A percentile compares a stretch with the other conserved stretches of the same genome.
These are phyloP conservation scores for Holothuria leucospilota DNA, from an alignment of 53 echinoderm and acorn worm species.

Conservation along the genomic window DNA sequence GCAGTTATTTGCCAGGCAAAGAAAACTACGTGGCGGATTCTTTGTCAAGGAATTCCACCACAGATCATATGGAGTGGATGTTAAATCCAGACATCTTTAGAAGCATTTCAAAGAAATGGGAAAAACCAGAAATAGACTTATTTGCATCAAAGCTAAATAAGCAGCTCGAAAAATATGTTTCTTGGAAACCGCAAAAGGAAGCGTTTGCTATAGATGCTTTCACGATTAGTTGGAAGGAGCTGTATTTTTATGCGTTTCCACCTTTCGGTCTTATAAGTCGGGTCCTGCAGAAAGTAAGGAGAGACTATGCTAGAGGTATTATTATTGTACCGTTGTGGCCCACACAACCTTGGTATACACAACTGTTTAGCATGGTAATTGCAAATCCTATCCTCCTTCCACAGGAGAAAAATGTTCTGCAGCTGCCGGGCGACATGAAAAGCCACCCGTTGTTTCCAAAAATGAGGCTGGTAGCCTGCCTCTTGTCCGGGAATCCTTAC, in stretches of 20 bases:
- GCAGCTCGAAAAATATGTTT: no score
- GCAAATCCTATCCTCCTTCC: not conserved
- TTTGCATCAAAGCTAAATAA: no score
- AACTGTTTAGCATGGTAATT: not conserved
- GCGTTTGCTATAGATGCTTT: no score
- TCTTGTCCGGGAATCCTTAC: conserved; percentile 22
- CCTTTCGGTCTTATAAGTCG: not conserved
- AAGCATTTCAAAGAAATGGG: no score
- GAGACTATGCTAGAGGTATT: conserved; percentile 52
- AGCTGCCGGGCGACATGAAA: not conserved
- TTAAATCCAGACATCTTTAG: no score
- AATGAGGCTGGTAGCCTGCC: not conserved
- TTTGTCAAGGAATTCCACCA: no score
- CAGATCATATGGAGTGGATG: no score
- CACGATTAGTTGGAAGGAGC: no score
- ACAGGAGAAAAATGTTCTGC: not conserved
- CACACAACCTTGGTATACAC: not conserved
- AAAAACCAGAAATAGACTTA: no score
- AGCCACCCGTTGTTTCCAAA: not conserved
- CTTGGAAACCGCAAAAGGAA: no score
- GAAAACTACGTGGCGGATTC: not conserved
- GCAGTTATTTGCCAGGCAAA: no score
- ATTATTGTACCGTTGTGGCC: not conserved
- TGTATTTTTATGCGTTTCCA: not conserved
- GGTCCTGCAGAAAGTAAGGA: conserved; percentile 35